phyloP scores from a whole-genome alignment of 2,888 invertebrate genomes.

The Ashinkailepas kermadecensis region DNA sequence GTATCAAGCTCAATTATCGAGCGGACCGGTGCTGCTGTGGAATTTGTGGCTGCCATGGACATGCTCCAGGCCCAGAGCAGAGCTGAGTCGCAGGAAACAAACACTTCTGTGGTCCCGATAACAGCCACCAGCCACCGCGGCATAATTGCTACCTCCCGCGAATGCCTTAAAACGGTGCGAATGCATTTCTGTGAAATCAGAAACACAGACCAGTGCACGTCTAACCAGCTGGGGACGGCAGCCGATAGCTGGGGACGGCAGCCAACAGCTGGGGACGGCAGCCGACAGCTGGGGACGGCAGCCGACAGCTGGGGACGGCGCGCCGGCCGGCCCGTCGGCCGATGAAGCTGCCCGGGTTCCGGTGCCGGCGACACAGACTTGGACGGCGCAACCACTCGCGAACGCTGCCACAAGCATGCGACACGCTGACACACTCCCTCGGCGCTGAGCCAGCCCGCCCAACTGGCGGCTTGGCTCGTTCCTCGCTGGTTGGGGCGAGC shows the following conservation, averaged over 20 bases:
- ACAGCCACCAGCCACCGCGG: not conserved
- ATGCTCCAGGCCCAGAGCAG: not conserved
- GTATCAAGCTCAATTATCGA: not conserved
- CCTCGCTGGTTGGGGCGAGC: not conserved
- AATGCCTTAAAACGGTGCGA: not conserved
- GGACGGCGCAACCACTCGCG: not conserved
- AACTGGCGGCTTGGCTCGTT: not conserved
- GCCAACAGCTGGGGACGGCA: not conserved
- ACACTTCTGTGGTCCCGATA: not conserved
- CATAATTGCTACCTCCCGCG: not conserved
- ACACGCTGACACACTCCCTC: not conserved
- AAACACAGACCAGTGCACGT: not conserved
- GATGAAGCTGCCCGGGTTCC: not conserved
- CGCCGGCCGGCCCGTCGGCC: not conserved
- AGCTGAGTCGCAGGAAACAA: not conserved
- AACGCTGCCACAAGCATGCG: not conserved
- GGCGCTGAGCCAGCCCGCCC: not conserved
- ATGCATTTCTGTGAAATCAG: not conserved
- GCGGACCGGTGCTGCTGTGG: not conserved
- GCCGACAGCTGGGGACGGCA: not conserved
- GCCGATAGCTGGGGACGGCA: not conserved
- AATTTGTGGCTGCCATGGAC: not conserved
- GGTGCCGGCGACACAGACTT: not conserved
- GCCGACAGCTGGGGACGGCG: not conserved
- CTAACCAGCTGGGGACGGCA: not conserved